A percentile compares a stretch with the other conserved stretches of the same genome.
Evolutionary conservation across 2,797 vertebrate genomes (phyloP).

Genomic region (Xerus rutilus): DNA sequence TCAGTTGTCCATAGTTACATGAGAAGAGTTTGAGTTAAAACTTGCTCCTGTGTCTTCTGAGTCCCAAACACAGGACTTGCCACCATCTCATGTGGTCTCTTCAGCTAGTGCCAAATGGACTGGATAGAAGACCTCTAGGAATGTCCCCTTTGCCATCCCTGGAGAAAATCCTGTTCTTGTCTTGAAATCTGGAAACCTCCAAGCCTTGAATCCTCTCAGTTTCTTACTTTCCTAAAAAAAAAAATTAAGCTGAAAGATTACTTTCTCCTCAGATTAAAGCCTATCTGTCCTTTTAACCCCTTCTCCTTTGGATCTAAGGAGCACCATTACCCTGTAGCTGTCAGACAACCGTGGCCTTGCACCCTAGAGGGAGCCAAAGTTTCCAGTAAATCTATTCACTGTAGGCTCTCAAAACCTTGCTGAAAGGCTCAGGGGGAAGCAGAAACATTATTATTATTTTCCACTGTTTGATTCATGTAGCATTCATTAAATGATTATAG

Average conservation of each 20-base stretch:
- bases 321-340: neutral
- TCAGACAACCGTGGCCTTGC: neutral
- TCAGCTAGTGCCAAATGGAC: neutral
- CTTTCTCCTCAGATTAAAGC: neutral
- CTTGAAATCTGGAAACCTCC: neutral
- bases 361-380: neutral
- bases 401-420: constrained; percentile 35
- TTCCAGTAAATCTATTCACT: neutral
- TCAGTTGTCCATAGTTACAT: neutral
- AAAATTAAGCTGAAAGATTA: neutral
- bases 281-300: neutral
- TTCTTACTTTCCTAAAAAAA: neutral
- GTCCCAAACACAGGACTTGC: neutral
- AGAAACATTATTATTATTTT: constrained; percentile 77
- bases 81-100: neutral
- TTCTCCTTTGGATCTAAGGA: neutral
- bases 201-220: neutral
- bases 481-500: constrained; percentile 68
- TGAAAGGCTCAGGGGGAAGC: constrained; percentile 58
- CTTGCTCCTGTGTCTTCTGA: neutral
- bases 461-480: constrained; percentile 64
- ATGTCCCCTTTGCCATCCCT: neutral
- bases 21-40: neutral
- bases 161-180: neutral
- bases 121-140: neutral